Evolutionary conservation across 2,113 vertebrate species (phyloP).

Genomic region (Prionailurus viverrinus): DNA sequence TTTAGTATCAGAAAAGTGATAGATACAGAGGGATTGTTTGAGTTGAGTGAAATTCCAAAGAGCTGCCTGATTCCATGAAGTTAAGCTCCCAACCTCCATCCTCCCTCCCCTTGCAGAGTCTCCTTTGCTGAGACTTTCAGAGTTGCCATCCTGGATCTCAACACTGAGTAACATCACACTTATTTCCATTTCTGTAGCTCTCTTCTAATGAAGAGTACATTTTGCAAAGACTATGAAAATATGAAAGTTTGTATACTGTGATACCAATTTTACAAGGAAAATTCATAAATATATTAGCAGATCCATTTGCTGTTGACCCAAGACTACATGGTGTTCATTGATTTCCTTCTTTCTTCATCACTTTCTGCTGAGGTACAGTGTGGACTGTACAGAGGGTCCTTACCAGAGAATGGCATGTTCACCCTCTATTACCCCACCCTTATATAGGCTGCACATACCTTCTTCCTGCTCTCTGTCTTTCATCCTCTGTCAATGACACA

Average conservation of each 20-base stretch:
- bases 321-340: too few relatives aligned
- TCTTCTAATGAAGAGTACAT: not conserved
- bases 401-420: not conserved
- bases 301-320: not conserved
- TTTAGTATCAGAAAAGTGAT: not conserved
- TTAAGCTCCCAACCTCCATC: not conserved
- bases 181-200: not conserved
- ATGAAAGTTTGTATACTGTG: not conserved
- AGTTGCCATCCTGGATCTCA: not conserved
- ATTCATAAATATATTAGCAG: not conserved
- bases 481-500: not conserved
- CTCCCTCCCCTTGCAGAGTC: not conserved
- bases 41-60: not conserved
- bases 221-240: not conserved
- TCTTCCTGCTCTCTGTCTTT: not conserved
- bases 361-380: not conserved
- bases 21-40: not conserved
- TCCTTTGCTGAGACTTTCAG: not conserved
- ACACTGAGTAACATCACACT: not conserved
- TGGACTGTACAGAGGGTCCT: not conserved
- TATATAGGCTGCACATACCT: not conserved
- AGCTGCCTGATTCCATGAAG: not conserved
- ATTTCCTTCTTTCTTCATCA: not conserved
- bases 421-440: not conserved
- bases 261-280: not conserved